Conservation (phyloP, 2,797 vertebrate species). For the Pangasius djambal region DNA sequence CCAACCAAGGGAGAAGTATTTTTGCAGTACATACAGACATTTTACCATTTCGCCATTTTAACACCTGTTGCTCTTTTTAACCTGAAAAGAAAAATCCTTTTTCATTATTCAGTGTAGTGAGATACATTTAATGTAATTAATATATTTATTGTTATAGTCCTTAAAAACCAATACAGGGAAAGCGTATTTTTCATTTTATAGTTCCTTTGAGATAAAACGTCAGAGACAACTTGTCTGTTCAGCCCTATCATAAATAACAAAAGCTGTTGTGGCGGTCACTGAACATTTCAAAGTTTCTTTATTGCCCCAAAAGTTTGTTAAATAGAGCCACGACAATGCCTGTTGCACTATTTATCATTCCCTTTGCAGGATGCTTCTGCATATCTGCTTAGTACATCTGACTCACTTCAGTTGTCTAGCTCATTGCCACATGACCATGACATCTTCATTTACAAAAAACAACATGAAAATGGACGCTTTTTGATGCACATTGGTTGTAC, state of each 20-base stretch:
- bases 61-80: not conserved
- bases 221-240: not conserved
- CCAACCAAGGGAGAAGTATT: not conserved
- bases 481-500: not conserved
- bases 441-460: not conserved
- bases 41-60: not conserved
- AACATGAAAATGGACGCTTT: not conserved
- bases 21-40: not conserved
- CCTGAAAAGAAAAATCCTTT: not conserved
- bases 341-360: not conserved
- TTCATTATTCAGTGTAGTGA: not conserved
- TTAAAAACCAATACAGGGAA: not conserved
- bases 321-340: not conserved
- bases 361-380: not conserved
- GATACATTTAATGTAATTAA: not conserved
- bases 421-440: not conserved
- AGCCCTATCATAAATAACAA: not conserved
- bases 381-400: not conserved
- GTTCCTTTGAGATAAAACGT: not conserved
- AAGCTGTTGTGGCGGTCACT: not conserved
- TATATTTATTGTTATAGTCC: not conserved
- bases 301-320: not conserved
- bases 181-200: not conserved
- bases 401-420: not conserved
- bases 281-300: not conserved